These are phyloP conservation scores for Toxotes chatareus DNA, from an alignment of 2,113 vertebrate genomes.

Conservation along the genomic window DNA sequence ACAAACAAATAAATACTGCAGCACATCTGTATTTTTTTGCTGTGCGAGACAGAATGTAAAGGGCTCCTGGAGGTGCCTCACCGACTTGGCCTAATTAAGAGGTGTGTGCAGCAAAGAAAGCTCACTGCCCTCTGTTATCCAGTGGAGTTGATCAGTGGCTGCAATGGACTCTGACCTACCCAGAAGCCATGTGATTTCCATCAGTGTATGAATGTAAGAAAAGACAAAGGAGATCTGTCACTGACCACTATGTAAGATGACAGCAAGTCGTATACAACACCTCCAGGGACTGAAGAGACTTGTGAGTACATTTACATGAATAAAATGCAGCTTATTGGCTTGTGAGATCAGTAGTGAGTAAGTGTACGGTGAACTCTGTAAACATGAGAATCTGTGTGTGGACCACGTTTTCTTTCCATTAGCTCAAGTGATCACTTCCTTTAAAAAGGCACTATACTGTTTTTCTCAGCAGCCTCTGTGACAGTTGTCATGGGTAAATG, in stretches of 20 bases:
- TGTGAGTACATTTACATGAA: constrained; percentile 59
- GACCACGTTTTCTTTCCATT: neutral
- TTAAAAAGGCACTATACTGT: neutral
- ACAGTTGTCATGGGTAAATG: neutral
- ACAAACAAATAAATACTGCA: no score
- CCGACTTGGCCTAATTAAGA: constrained; percentile 23
- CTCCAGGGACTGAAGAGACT: constrained; percentile 36
- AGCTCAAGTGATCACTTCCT: neutral
- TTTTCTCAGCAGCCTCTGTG: neutral
- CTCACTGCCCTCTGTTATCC: constrained; percentile 31
- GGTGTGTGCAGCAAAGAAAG: neutral
- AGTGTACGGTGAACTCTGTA: neutral
- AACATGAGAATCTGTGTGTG: neutral
- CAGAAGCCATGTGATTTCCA: constrained; percentile 38
- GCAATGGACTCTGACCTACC: constrained; percentile 76
- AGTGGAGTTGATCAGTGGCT: constrained; percentile 19
- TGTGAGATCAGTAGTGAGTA: neutral
- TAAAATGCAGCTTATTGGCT: neutral
- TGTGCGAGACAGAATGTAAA: constrained; percentile 3
- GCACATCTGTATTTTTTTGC: no score
- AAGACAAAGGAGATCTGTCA: neutral
- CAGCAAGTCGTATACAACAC: neutral
- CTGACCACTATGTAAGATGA: constrained; percentile 48
- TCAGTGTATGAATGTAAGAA: constrained; percentile 15
- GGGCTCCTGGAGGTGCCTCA: neutral